Conservation (phyloP, 2,113 vertebrate species). For the Thinocorus orbignyianus region DNA sequence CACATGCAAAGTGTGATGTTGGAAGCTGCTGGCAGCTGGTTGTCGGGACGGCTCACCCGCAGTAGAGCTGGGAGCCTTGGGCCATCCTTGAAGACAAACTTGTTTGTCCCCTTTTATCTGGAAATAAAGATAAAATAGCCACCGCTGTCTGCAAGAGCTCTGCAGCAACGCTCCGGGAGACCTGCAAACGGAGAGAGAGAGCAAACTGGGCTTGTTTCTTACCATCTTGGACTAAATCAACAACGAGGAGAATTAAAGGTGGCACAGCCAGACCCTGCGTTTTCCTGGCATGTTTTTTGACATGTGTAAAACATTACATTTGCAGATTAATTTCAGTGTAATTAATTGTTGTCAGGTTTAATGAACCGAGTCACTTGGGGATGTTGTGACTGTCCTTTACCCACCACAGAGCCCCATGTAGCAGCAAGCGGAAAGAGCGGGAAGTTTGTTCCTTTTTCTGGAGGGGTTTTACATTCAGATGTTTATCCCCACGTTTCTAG, state of each 20-base stretch:
- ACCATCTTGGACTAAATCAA: not conserved
- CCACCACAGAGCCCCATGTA: not conserved
- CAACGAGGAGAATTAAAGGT: not conserved
- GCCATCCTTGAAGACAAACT: not conserved
- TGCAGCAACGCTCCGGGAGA: not conserved
- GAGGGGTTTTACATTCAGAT: not conserved
- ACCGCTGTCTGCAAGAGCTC: not conserved
- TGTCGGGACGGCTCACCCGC: not conserved
- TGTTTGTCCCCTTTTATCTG: not conserved
- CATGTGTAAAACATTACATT: not conserved
- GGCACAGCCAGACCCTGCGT: not conserved
- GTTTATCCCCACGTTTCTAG: not conserved
- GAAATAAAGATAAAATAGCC: not conserved
- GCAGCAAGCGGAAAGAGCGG: not conserved
- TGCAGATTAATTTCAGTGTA: not conserved
- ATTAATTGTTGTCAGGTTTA: conserved; percentile 1
- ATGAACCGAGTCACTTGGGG: not conserved
- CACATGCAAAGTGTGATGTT: not conserved
- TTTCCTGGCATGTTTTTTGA: not conserved
- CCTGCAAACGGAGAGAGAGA: not conserved
- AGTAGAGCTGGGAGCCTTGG: not conserved
- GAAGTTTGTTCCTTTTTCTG: not conserved
- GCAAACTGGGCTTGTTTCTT: not conserved
- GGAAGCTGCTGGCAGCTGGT: not conserved
- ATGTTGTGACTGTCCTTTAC: not conserved